Base-by-base conservation (phyloP, 2,888 invertebrate species). In the Stenurella melanura region DNA sequence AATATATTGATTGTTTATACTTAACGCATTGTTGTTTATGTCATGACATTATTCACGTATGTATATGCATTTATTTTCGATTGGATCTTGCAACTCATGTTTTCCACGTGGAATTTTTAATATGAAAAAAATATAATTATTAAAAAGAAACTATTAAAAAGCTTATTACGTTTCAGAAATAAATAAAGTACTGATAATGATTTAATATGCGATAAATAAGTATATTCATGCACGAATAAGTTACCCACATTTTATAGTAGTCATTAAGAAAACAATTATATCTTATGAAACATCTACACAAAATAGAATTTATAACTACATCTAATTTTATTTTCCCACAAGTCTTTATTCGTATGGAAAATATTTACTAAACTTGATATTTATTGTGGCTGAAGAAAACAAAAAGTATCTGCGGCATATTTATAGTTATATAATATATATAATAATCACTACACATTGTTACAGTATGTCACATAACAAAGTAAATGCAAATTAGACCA, bases 251-350 rank as follows among this genome's bases (percentile, higher is more conserved):
- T 57, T 60, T 60, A 60, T 26, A 60, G 18, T 12, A 15, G 21
- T 21, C 10, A 21, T 60, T 21, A 60, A 21, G 15, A 26, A 15
- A 60, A 18, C 60, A 57, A 19, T 60, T 21, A 26, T 26, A 34
- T 34, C 30, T 34, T 34, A 26, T 26, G 21, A 15, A 60, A 60
- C 15, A 5, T 26, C 15, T 19, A 19, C 15, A 60, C 21, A 21
- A 21, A 60, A 60, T 26, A 21, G 21, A 60, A 60, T 21, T 57
- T 60, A 60, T 60, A 21, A 26, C 21, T 21, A 18, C 7, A 60
- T 15, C 12, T 60, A 12, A 21, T 60, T 60, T 60, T 60, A 26
- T 60, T 60, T 60, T 26, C 42, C 42, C 42, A 42, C 42, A 42
- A 42, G 42, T 42, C 12, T 11, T 42, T 42, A 42, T 42, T 12